phyloP scores from a whole-genome alignment of 2,113 vertebrate species.

The Mobula hypostoma region DNA sequence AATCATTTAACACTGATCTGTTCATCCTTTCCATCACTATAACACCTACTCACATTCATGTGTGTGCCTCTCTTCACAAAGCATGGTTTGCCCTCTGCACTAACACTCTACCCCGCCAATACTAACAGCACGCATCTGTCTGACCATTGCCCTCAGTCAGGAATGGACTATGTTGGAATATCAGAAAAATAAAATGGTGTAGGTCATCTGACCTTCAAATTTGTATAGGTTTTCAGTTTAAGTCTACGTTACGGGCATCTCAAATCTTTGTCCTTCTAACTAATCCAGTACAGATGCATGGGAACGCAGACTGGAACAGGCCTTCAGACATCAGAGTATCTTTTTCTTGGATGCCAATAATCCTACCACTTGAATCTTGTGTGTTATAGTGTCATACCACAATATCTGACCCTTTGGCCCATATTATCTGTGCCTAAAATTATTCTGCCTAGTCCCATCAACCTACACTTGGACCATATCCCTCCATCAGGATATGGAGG shows the following conservation, averaged over 20 bases:
- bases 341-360: not conserved
- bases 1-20: not conserved
- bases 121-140: not conserved
- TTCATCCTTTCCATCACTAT: not conserved
- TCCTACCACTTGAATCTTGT: not conserved
- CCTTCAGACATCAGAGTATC: not conserved
- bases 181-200: no score
- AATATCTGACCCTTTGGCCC: no score
- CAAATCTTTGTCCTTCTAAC: not conserved
- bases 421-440: no score
- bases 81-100: not conserved
- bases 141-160: not conserved
- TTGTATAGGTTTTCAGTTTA: no score
- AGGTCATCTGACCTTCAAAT: no score
- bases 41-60: not conserved
- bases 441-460: no score
- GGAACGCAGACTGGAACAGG: not conserved
- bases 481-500: no score
- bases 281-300: not conserved
- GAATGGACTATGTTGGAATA: not conserved
- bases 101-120: not conserved
- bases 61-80: not conserved
- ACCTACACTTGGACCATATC: no score
- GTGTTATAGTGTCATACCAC: not conserved
- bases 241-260: not conserved